Evolutionary conservation across 2,888 invertebrate species (phyloP), one percentile per base, ranked within the genome.

Genomic region (Serrognathus titanus): DNA sequence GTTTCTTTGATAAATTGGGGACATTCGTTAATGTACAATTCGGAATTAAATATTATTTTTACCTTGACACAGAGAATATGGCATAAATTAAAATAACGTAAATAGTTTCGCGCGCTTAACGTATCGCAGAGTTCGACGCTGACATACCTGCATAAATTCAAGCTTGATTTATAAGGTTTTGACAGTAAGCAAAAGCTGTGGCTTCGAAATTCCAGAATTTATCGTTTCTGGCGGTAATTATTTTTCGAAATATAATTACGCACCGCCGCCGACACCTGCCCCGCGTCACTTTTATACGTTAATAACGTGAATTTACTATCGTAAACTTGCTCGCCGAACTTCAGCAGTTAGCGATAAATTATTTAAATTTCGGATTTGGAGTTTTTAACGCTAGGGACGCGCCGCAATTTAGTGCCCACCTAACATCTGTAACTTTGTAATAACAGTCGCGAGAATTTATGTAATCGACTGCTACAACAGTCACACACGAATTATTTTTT

Each of bases 221-320:
- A 43, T 43, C 20, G 43, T 43, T 43, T 43, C 43, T 43, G 43
- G 20, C 20, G 10, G 20, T 43, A 43, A 43, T 43, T 43, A 43
- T 43, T 43, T 43, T 43, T 43, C 9, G 43, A 43, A 43, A 43
- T 43, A 43, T 43, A 43, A 43, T 43, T 43, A 43, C 20, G 20
- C 20, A 43, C 24, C 24, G 7, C 24, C 24, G 20, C 16, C 16
- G 43, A 43, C 43, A 43, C 43, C 43, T 43, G 43, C 12, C 43
- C 16, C 43, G 43, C 20, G 43, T 43, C 43, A 20, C 43, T 43
- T 43, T 43, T 43, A 43, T 43, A 20, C 20, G 13, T 43, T 10
- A 16, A 43, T 43, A 43, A 31, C 24, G 24, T 31, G 24, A 43
- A 43, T 43, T 43, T 43, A 9, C 43, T 43, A 43, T 43, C 20